Percentiles rank a stretch among this genome's conserved stretches.
Evolutionary conservation across 2,797 vertebrate genomes (phyloP).

Genomic region (Anguilla marmorata): DNA sequence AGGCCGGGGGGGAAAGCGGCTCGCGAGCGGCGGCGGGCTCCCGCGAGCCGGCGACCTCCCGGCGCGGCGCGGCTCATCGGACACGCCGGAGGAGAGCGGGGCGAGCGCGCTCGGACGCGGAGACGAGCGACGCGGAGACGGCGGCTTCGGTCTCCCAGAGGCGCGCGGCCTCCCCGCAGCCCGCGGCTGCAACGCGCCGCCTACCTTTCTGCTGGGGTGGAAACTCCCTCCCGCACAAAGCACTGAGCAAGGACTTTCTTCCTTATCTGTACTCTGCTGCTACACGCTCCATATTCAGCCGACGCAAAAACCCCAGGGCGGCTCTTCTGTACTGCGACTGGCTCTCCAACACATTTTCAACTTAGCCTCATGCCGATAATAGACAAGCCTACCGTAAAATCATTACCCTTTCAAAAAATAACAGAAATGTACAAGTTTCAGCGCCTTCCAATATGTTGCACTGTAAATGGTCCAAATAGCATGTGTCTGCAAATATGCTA

Average conservation of each 20-base stretch:
- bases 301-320: background rate
- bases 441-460: background rate
- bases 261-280: background rate
- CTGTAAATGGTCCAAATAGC: background rate
- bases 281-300: background rate
- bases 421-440: background rate
- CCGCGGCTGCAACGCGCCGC: background rate
- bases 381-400: background rate
- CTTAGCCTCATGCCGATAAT: background rate
- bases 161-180: background rate
- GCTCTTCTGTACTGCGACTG: background rate
- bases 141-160: background rate
- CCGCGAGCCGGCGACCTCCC: background rate
- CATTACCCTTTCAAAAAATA: background rate
- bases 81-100: background rate
- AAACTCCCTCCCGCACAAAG: background rate
- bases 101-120: background rate
- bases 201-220: background rate
- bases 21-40: background rate
- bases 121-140: background rate
- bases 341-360: background rate
- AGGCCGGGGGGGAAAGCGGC: slow-evolving; percentile 13
- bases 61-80: background rate
- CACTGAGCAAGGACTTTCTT: background rate
- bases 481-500: background rate